Conservation (phyloP, 2,888 invertebrate species). For the Scaptomyza polygonia region DNA sequence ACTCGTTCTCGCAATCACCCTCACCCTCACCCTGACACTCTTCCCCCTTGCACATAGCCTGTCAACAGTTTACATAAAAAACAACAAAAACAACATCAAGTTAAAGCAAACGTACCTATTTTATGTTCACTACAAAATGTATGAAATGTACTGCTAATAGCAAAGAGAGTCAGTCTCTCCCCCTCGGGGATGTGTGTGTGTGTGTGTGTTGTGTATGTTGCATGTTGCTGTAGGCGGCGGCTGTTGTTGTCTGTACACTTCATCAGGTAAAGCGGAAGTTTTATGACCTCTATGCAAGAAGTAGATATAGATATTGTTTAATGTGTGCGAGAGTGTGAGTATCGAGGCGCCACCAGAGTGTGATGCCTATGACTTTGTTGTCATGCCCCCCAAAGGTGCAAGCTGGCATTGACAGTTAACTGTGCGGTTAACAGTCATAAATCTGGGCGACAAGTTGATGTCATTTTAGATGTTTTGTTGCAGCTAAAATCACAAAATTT, state of each 20-base stretch:
- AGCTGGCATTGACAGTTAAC: slow-evolving; percentile 46
- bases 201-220: slow-evolving; percentile 17
- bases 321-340: slow-evolving; percentile 12
- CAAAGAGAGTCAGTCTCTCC: slow-evolving; percentile 65
- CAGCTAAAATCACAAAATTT: slow-evolving; percentile 38
- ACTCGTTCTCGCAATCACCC: slow-evolving; percentile 31
- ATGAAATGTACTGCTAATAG: slow-evolving; percentile 79
- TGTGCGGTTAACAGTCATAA: slow-evolving; percentile 50
- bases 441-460: slow-evolving; percentile 32
- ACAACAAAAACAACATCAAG: slow-evolving; percentile 3
- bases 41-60: slow-evolving; percentile 30
- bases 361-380: slow-evolving; percentile 34
- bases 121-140: slow-evolving; percentile 79
- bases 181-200: slow-evolving; percentile 3
- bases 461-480: slow-evolving; percentile 29
- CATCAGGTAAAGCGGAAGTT: slow-evolving; percentile 48
- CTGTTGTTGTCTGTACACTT: slow-evolving; percentile 20
- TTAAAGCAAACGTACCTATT: slow-evolving; percentile 38
- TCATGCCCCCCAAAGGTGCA: slow-evolving; percentile 41
- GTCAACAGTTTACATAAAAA: slow-evolving; percentile 76
- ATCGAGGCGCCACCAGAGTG: slow-evolving; percentile 36
- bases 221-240: slow-evolving; percentile 50
- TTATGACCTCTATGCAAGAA: slow-evolving; percentile 53
- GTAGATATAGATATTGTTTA: slow-evolving; percentile 4
- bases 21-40: neutral